Percentiles rank a stretch among this genome's conserved stretches.
phyloP scores from a whole-genome alignment of 2,797 vertebrate genomes.

The Rhinichthys osculus region DNA sequence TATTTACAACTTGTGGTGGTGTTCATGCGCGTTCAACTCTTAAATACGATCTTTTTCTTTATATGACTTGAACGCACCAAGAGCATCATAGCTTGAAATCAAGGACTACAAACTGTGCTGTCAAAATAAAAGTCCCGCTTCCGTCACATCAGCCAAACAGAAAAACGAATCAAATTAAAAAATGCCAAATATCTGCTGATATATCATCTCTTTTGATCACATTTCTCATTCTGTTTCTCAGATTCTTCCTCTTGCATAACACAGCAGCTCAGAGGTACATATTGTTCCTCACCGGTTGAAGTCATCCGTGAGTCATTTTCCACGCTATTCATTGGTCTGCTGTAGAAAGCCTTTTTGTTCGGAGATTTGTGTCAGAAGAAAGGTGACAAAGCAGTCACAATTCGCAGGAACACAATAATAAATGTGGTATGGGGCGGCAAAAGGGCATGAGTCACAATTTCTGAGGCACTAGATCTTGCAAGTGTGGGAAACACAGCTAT shows the following conservation, averaged over 20 bases:
- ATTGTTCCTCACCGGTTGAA: constrained; percentile 36
- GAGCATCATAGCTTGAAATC: neutral
- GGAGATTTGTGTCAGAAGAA: constrained; percentile 17
- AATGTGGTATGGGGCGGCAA: neutral
- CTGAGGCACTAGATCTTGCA: neutral
- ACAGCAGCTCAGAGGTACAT: constrained; percentile 17
- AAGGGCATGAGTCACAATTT: constrained; percentile 22
- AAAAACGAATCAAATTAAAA: neutral
- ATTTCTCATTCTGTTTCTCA: neutral
- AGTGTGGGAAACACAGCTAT: neutral
- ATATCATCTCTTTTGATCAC: neutral
- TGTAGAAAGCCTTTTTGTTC: constrained; percentile 40
- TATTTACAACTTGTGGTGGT: no score
- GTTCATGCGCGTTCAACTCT: no score
- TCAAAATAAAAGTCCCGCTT: neutral
- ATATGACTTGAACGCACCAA: neutral
- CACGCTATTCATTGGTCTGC: constrained; percentile 17
- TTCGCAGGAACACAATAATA: constrained; percentile 11
- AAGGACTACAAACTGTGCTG: neutral
- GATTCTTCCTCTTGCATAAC: constrained; percentile 29
- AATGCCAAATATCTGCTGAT: neutral
- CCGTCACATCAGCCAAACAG: neutral
- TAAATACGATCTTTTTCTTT: no score
- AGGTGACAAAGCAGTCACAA: constrained; percentile 22
- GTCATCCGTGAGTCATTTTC: constrained; percentile 49